Base-by-base conservation (phyloP, 1,140 invertebrate species). In the Tetramorium alpestre region DNA sequence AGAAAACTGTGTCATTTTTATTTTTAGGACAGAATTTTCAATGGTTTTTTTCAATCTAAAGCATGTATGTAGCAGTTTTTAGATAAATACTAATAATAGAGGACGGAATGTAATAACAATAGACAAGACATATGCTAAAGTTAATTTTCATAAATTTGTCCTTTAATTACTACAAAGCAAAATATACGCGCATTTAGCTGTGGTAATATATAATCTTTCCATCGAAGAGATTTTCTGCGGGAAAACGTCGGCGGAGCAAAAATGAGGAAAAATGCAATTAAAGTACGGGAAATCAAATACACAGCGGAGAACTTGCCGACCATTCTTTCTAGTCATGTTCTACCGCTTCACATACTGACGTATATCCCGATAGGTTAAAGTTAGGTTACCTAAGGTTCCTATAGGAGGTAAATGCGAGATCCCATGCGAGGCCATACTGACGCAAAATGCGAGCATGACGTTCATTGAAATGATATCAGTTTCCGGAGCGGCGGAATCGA, bases 281-380 rank as follows among this genome's bases (percentile, higher is more conserved):
- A 84, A 84, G 69, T 25, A 38, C 80, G 5, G 44, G 41, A 84
- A 84, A 84, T 84, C 80, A 84, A 84, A 75, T 84, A 84, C 8
- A 22, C 54, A 28, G 38, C 25, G 41, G 38, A 82, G 44, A 82
- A 72, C 22, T 10, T 38, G 38, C 67, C 25, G 38, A 41, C 54
- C 25, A 84, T 84, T 84, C 41, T 49, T 38, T 28, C 44, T 18
- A 44, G 56, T 56, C n/a, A 44, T 60, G 28, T 47, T 44, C 10
- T 25, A 13, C 7, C 16, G 2, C 41, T 58, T 33, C 54, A 58
- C 25, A 33, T 49, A 56, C 22, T 25, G 33, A 47, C 60, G 18
- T 62, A 65, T 51, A 78, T 5, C 6, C 25, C 28, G n/a, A 67
- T 28, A 47, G 11, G 2, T 33, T 33, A 33, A 22, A 22, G 28